Base-by-base conservation (phyloP, 2,113 vertebrate genomes). In the Spizaetus ornatus region DNA sequence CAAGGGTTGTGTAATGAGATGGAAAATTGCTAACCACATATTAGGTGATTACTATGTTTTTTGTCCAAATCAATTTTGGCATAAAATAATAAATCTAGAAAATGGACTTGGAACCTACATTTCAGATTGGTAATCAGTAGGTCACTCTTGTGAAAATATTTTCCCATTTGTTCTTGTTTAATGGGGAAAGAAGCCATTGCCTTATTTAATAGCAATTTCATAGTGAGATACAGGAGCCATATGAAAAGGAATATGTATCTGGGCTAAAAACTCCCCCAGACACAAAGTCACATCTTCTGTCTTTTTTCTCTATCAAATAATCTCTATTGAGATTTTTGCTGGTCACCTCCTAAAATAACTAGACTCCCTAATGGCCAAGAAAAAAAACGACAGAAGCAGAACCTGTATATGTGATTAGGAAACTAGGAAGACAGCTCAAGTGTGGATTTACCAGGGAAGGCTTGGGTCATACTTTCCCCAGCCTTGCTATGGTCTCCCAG, bases 81-180 rank as follows among this genome's bases (percentile, higher is more conserved):
- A 96, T 89, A 95, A 97, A 97, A 97, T 92, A 97, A 95, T 96
- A 97, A 92, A 95, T 97, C 94, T 90, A 88, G 91, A 95, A 97
- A 95, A 96, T 73, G 53, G 16, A 91, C 91, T 88, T 76, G 70
- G 81, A 95, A 81, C 36, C 52, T 91, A 56, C 45, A 81, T 83
- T 95, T 90, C 55, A 88, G 53, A 59, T 53, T 82, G 34, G 80
- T 88, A 91, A 97, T 96, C 91, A 94, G 90, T 76, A 93, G 63
- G 86, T 87, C 84, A 91, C 55, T 95, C 92, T 89, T 88, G 59
- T 89, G 83, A 97, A 96, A 96, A 93, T 91, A 91, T 93, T 94
- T 96, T 94, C 65, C 32, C 52, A 61, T 94, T 94, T 94, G 22
- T 56, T 93, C 67, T 87, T 93, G 58, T 82, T 88, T 94, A 92